Evolutionary conservation across 2,113 vertebrate species (phyloP).

Genomic region (Channa argus): DNA sequence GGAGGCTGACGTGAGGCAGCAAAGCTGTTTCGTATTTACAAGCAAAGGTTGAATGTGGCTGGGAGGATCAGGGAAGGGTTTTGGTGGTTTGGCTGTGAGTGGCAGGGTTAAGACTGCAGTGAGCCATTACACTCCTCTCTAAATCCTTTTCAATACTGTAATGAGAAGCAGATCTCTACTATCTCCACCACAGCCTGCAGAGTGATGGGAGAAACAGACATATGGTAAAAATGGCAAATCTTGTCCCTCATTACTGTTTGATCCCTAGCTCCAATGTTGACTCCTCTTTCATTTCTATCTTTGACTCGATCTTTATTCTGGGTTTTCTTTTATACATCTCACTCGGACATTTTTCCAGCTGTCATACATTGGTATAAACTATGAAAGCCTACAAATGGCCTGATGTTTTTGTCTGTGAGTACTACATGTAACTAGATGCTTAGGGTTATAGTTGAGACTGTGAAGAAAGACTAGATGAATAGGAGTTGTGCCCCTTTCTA

Average conservation of each 20-base stretch:
- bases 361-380: conserved; percentile 39
- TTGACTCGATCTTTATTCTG: conserved; percentile 19
- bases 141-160: conserved; percentile 56
- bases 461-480: conserved; percentile 58
- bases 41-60: conserved; percentile 46
- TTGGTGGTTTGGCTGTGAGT: conserved; percentile 61
- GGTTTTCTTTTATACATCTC: conserved; percentile 27
- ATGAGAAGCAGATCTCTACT: conserved; percentile 69
- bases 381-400: conserved; percentile 41
- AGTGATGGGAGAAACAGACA: conserved; percentile 44
- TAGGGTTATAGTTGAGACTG: conserved; percentile 26
- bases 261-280: conserved; percentile 7
- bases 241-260: conserved; percentile 27
- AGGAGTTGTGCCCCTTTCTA: conserved; percentile 30
- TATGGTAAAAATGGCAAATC: conserved; percentile 31
- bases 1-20: conserved; percentile 53
- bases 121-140: conserved; percentile 65
- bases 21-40: conserved; percentile 74
- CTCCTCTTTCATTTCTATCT: conserved; percentile 5
- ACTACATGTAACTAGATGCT: conserved; percentile 24
- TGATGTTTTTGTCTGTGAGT: conserved; percentile 41
- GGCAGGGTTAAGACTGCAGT: conserved; percentile 72
- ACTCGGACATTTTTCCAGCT: conserved; percentile 23
- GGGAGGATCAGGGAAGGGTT: conserved; percentile 48
- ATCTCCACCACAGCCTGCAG: conserved; percentile 37